Base-by-base conservation (phyloP, 2,888 invertebrate species). In the Leptinotarsa haldemani region DNA sequence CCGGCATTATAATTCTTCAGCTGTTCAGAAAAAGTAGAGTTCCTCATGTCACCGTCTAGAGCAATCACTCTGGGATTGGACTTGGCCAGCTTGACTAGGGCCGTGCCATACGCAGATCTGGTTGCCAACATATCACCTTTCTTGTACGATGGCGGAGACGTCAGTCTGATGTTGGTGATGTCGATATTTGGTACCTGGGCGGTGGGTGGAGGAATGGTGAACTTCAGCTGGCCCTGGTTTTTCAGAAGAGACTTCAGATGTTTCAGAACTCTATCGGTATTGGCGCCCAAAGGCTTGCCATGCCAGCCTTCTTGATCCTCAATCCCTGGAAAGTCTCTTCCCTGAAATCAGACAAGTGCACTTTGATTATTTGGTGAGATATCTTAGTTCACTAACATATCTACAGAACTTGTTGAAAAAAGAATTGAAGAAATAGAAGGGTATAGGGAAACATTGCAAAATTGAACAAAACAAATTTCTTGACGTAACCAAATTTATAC, bases 231-330 rank as follows among this genome's bases (percentile, higher is more conserved):
- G 4, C 91, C 91, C 90, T 93, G 90, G 86, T 93, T 94, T 83
- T 92, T 91, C 73, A 97, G 90, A 80, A 92, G 86, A 0, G 90
- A 88, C 77, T 91, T 89, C 65, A 95, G 88, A 84, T 93, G 91
- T 88, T 93, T 84, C 75, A 93, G 85, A 12, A 94, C 91, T 80
- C 89, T 92, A 0, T 93, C 92, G 1, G 94, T 92, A 75, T 95
- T 94, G 69, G 90, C 93, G 0, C 97, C 97, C 74, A 99, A 88
- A 0, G 99, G 93, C 88, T 99, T 99, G 63, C 99, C 99, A 85
- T 99, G 99, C 98, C 98, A 99, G 88, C 97, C 96, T 73, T 97
- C 95, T 80, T 91, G 82, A 86, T 99, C 95, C 87, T 97, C 98
- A 84, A 99, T 96, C 47, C 93, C 93, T 63, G 94, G 93, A 88